A percentile compares a stretch with the other conserved stretches of the same genome.
phyloP scores from a whole-genome alignment of 2,113 vertebrate species.

The Stomatorhinus ivindoensis region DNA sequence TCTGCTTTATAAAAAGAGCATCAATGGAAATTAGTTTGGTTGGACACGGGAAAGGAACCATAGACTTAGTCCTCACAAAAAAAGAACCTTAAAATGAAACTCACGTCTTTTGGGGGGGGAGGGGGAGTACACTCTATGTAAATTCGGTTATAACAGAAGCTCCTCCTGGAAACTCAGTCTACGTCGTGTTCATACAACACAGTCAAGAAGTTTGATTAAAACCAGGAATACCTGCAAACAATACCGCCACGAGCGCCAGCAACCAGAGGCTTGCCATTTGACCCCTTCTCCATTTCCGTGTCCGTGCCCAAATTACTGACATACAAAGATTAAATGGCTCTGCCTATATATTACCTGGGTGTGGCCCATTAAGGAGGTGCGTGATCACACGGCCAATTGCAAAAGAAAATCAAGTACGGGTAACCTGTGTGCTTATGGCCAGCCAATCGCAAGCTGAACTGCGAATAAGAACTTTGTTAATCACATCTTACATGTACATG shows the following conservation, averaged over 20 bases:
- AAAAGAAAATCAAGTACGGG: background rate
- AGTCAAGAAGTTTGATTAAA: background rate
- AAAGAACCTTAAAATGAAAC: background rate
- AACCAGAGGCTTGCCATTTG: background rate
- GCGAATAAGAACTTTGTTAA: background rate
- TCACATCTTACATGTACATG: background rate
- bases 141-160: background rate
- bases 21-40: background rate
- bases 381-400: background rate
- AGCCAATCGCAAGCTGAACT: background rate
- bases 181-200: background rate
- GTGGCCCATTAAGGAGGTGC: background rate
- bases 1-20: background rate
- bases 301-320: background rate
- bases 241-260: background rate
- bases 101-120: background rate
- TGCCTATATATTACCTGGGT: constrained; percentile 16
- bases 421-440: background rate
- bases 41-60: background rate
- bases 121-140: background rate
- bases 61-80: background rate
- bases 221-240: constrained; percentile 45
- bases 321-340: background rate
- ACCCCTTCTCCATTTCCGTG: constrained; percentile 28
- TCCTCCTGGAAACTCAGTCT: background rate